Conservation (phyloP, 2,888 invertebrate species). For the Tetragonisca angustula region DNA sequence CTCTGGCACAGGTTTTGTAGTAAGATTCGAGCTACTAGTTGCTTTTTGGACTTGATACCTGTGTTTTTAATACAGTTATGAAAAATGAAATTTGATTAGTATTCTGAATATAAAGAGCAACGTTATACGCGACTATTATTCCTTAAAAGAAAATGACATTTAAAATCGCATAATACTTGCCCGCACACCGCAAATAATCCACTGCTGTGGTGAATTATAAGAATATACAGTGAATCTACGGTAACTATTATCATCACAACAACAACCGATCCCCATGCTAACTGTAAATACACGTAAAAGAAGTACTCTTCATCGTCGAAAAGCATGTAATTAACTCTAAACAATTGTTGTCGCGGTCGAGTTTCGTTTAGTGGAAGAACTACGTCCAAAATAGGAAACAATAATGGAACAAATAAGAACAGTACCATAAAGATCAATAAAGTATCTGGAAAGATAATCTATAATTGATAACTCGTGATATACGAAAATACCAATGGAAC, state of each 20-base stretch:
- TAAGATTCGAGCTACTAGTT: not conserved
- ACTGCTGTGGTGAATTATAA: conserved; percentile 42
- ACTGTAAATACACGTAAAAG: conserved; percentile 22
- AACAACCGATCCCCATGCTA: not conserved
- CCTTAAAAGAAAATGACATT: not conserved
- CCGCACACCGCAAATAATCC: conserved; percentile 52
- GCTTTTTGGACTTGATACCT: conserved; percentile 1
- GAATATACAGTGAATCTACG: conserved; percentile 44
- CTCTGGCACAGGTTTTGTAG: not conserved
- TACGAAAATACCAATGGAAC: not conserved
- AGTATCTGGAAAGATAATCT: not conserved
- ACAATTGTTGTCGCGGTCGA: conserved; percentile 20
- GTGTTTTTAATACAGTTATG: not conserved
- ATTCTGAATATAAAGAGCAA: not conserved
- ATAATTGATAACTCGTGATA: not conserved
- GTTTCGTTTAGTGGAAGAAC: conserved; percentile 49
- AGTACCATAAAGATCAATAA: not conserved
- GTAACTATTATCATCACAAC: not conserved
- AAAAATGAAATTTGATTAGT: not conserved
- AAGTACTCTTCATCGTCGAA: conserved; percentile 40
- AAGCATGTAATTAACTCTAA: conserved; percentile 38
- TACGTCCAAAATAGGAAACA: conserved; percentile 23
- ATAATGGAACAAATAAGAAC: not conserved
- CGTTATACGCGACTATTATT: not conserved
- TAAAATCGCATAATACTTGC: conserved; percentile 5